Conservation (phyloP, 2,797 vertebrate species). For the Leptatherina wallacei region DNA sequence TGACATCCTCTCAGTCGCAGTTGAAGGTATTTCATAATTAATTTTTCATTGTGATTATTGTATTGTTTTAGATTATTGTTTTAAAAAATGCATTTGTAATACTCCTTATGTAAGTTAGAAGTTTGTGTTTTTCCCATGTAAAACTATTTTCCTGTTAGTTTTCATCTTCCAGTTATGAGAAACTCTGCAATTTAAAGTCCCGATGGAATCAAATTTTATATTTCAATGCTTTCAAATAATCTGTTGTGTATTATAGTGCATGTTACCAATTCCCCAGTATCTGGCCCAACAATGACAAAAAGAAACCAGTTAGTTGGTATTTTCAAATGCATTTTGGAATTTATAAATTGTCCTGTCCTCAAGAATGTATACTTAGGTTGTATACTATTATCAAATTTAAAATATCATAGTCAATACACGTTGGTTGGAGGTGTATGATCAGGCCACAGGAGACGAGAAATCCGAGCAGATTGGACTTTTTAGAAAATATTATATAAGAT, state of each 20-base stretch:
- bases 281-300: background rate
- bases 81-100: background rate
- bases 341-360: background rate
- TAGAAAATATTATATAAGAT: background rate
- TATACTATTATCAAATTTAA: background rate
- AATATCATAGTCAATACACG: background rate
- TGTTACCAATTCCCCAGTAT: background rate
- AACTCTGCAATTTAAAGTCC: background rate
- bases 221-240: background rate
- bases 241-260: background rate
- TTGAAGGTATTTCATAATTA: slow-evolving; percentile 84
- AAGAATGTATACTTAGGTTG: background rate
- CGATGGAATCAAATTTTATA: background rate
- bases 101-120: background rate
- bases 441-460: background rate
- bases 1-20: slow-evolving; percentile 86
- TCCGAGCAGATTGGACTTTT: background rate
- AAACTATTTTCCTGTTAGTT: background rate
- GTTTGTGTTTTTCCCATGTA: background rate
- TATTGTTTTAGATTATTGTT: background rate
- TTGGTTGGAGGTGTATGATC: background rate
- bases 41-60: background rate
- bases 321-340: background rate
- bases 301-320: background rate
- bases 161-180: background rate